Evolutionary conservation across 2,888 invertebrate species (phyloP), one percentile per base, ranked within the genome.

Genomic region (Euplagia quadripunctaria): DNA sequence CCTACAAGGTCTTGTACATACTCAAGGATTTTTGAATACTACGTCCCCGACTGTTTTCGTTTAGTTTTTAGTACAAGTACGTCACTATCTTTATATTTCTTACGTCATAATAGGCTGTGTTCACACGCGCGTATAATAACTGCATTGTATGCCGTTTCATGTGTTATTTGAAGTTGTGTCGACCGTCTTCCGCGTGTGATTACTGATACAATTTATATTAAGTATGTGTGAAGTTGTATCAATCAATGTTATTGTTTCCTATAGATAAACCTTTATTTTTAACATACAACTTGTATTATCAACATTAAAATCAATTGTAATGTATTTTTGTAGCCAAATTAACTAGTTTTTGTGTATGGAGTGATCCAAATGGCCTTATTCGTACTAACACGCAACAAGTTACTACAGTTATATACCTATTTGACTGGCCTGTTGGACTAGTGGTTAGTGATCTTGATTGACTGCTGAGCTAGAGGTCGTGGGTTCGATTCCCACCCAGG

Each of bases 121-220:
- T 71, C 74, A 72, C 71, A 74, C 69, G 71, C 46, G 66, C 68
- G 68, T 52, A 65, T 65, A 68, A 69, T 75, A 75, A 70, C 41
- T 64, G 55, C n/a, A 43, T 71, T 74, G 63, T 66, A 43, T 63
- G 43, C 16, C 49, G n/a, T 41, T 63, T 70, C 31, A 51, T 41
- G 63, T 70, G 52, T 70, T 67, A 52, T 71, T 64, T 74, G 52
- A 63, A 67, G 61, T 51, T 49, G 66, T 66, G 51, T 46, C n/a
- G 14, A 16, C n/a, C 20, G 55, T 55, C 58, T 69, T 69, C 69
- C 69, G 69, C 46, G 69, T 69, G 61, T 46, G 4, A 69, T 69
- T 69, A 61, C 61, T 61, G 69, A 61, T 61, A 55, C 43, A 20
- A 55, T 55, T 52, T 67, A 68, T 65, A 65, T 63, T 63, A 20